phyloP scores from a whole-genome alignment of 2,797 vertebrate species.

The Liasis olivaceus region DNA sequence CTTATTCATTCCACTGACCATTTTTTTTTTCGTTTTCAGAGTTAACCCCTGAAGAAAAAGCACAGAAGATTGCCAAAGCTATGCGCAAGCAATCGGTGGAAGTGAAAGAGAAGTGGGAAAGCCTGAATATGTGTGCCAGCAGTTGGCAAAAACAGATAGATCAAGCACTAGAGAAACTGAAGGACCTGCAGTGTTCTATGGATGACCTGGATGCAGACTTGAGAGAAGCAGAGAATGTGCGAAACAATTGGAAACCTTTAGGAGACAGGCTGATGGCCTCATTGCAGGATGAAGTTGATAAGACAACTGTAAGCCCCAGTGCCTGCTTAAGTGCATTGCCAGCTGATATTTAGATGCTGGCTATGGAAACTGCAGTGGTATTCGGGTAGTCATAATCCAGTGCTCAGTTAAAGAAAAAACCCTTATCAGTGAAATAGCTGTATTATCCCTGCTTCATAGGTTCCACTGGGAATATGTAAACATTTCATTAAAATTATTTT shows the following conservation, averaged over 20 bases:
- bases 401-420: neutral
- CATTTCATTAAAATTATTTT: neutral
- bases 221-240: slow-evolving; percentile 84
- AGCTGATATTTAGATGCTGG: neutral
- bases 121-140: slow-evolving; percentile 79
- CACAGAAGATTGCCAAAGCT: slow-evolving; percentile 87
- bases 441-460: neutral
- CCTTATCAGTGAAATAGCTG: neutral
- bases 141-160: slow-evolving; percentile 94
- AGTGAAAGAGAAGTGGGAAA: slow-evolving; percentile 93
- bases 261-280: slow-evolving; percentile 95
- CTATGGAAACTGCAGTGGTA: neutral
- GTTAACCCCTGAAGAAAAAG: slow-evolving; percentile 90
- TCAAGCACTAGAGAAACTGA: slow-evolving; percentile 87
- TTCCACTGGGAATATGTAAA: neutral
- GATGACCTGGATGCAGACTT: slow-evolving; percentile 90
- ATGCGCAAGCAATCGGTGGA: slow-evolving; percentile 94
- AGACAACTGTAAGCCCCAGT: slow-evolving; percentile 80
- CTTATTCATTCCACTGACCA: slow-evolving; percentile 10
- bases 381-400: no score
- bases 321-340: neutral
- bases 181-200: slow-evolving; percentile 93
- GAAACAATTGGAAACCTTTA: slow-evolving; percentile 87
- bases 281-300: slow-evolving; percentile 93
- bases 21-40: slow-evolving; percentile 71